Evolutionary conservation across 2,888 invertebrate species (phyloP), one percentile per base, ranked within the genome.

Genomic region (Lepeophtheirus nordmannii): DNA sequence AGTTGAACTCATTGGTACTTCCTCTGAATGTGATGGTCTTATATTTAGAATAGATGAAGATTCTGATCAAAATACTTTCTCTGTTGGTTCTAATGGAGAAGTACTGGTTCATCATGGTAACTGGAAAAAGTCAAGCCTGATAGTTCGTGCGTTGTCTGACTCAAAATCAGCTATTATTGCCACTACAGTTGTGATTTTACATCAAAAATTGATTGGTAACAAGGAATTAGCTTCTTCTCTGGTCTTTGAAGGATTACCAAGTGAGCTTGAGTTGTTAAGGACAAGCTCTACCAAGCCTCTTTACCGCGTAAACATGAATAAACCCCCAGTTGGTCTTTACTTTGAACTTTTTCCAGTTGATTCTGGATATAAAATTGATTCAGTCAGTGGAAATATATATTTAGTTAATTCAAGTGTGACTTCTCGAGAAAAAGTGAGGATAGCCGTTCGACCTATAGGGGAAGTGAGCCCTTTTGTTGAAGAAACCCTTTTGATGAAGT

Each of bases 21-120:
- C 62, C 20, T 62, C 38, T 40, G 62, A 46, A 17, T 46, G 53
- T 46, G n/a, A 46, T n/a, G 53, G 53, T 46, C 3, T 46, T 46
- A 5, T 17, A 17, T 46, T 46, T 17, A 14, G 8, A 46, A 46
- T 46, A 46, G n/a, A 46, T 8, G 53, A 46, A 17, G 53, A 46
- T 17, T 46, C 53, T 1, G 53, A 46, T 46, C 53, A 46, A 46
- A 46, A 17, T 17, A 46, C 53, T n/a, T 46, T 46, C 53, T 46
- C 53, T 8, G 53, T 46, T 46, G 53, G 53, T 17, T 14, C 53
- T 17, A 46, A 46, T 17, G 53, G 53, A 46, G 53, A 46, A 46
- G 8, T 46, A 46, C 8, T 46, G 53, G 53, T 46, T n/a, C 53
- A 46, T 46, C 53, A 46, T 46, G 53, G 53, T n/a, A 46, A 46